Conservation (phyloP, 2,797 vertebrate genomes). For the Clamator glandarius region DNA sequence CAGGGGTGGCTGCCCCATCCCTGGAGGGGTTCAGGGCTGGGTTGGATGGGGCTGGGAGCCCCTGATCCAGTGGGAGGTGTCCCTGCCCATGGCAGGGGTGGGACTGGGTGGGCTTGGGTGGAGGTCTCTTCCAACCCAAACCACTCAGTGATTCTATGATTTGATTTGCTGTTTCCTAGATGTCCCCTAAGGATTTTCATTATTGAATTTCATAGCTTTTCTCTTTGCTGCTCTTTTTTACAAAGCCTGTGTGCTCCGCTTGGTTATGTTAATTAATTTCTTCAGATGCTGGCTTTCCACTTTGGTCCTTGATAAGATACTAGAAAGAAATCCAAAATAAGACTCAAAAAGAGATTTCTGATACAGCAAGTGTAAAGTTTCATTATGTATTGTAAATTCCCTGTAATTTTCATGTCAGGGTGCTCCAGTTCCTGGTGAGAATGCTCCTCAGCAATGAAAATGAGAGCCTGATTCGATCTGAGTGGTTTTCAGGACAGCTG, state of each 20-base stretch:
- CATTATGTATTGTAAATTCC: neutral
- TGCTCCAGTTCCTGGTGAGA: neutral
- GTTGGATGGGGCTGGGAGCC: too few species aligned
- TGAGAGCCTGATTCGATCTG: neutral
- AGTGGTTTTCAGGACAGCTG: neutral
- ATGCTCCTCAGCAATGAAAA: neutral
- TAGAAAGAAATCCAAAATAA: constrained; percentile 13
- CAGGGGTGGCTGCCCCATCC: too few species aligned
- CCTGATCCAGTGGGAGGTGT: too few species aligned
- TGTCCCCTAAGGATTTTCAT: neutral
- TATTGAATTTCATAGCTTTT: neutral
- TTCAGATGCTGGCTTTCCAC: neutral
- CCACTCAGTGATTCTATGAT: too few species aligned
- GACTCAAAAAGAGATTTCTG: neutral
- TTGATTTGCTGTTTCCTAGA: neutral
- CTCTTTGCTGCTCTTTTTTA: neutral
- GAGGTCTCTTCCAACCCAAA: too few species aligned
- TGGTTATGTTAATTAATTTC: constrained; percentile 16
- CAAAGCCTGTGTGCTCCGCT: neutral
- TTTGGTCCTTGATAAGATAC: neutral
- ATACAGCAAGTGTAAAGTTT: neutral
- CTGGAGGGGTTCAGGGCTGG: too few species aligned
- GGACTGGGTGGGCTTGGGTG: too few species aligned
- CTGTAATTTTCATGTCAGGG: neutral
- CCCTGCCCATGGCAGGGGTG: too few species aligned